phyloP scores from a whole-genome alignment of 2,888 invertebrate genomes.

The Brenthis hecate region DNA sequence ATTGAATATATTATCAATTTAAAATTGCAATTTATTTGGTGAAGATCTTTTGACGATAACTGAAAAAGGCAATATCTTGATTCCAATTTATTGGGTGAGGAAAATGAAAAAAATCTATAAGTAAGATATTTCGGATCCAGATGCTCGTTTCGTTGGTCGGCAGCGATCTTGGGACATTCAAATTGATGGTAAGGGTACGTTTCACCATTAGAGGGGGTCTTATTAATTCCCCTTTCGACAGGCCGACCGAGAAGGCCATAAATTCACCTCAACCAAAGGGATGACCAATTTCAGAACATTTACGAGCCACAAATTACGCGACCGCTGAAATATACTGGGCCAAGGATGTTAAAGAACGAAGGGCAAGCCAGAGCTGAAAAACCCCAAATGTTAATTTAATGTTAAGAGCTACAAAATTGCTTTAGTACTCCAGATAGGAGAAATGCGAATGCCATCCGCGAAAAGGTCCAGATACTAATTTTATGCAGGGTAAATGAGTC shows the following conservation, averaged over 20 bases:
- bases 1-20: slow-evolving; percentile 20
- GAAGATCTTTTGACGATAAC: slow-evolving; percentile 49
- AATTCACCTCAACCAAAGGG: slow-evolving; percentile 82
- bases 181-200: slow-evolving; percentile 82
- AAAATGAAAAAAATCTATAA: slow-evolving; percentile 43
- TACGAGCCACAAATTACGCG: slow-evolving; percentile 83
- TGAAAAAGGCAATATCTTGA: slow-evolving; percentile 59
- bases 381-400: slow-evolving; percentile 81
- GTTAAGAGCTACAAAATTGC: slow-evolving; percentile 77
- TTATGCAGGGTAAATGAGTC: slow-evolving; percentile 77
- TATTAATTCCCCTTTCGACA: slow-evolving; percentile 83
- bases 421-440: slow-evolving; percentile 70
- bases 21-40: slow-evolving; percentile 16
- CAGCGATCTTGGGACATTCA: slow-evolving; percentile 78
- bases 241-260: slow-evolving; percentile 80
- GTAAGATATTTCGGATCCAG: slow-evolving; percentile 69
- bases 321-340: slow-evolving; percentile 80
- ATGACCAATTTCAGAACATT: slow-evolving; percentile 83
- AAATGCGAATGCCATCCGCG: slow-evolving; percentile 69
- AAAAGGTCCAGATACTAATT: slow-evolving; percentile 74
- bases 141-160: slow-evolving; percentile 68
- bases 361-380: slow-evolving; percentile 71
- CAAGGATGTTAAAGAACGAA: slow-evolving; percentile 63
- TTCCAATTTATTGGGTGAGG: slow-evolving; percentile 62
- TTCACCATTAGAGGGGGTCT: slow-evolving; percentile 81